A percentile compares a stretch with the other conserved stretches of the same genome.
Conservation (phyloP, 2,113 vertebrate genomes). For the Microtus richardsoni region DNA sequence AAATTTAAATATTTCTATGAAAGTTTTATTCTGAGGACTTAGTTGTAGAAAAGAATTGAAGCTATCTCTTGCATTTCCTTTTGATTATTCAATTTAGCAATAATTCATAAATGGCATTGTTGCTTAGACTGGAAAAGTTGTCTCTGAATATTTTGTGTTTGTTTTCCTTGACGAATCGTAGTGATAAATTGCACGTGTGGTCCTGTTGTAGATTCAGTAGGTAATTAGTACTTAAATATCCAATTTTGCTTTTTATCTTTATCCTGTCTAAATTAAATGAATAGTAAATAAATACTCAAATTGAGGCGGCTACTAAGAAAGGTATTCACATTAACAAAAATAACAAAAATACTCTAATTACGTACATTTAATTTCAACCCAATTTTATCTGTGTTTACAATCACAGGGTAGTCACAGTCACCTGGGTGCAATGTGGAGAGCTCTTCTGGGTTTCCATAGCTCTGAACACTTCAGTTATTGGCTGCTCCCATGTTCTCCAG, state of each 20-base stretch:
- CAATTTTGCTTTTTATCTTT: background rate
- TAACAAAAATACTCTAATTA: background rate
- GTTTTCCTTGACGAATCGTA: background rate
- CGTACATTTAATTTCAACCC: background rate
- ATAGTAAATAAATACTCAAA: background rate
- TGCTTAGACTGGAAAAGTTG: background rate
- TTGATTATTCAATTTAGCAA: slow-evolving; percentile 24
- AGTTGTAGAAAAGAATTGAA: background rate
- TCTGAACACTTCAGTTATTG: background rate
- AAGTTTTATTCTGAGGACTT: background rate
- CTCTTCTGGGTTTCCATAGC: background rate
- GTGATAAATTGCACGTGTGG: background rate
- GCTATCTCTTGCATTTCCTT: background rate
- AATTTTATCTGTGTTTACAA: background rate
- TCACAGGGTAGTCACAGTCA: background rate
- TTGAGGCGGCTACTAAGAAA: background rate
- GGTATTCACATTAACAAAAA: background rate
- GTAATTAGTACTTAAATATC: background rate
- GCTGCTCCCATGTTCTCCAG: background rate
- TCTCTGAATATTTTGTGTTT: background rate
- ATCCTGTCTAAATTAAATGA: slow-evolving; percentile 3
- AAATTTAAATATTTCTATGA: background rate
- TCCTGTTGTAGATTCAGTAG: background rate
- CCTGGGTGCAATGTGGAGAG: background rate
- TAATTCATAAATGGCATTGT: background rate